A percentile compares a stretch with the other conserved stretches of the same genome.
Evolutionary conservation across 2,888 invertebrate species (phyloP).

Genomic region (Megamerina dolium): DNA sequence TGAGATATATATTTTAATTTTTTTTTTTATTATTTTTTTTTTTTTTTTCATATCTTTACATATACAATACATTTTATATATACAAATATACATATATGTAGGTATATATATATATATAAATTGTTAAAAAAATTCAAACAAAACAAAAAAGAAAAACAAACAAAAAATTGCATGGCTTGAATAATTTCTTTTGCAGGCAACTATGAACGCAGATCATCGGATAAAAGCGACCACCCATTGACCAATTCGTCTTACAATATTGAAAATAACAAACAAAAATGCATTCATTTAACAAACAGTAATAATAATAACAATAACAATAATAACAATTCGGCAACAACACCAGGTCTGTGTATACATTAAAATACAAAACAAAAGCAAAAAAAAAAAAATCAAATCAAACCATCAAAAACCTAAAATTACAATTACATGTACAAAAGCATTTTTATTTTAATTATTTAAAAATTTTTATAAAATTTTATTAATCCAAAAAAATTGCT

Average conservation of each 20-base stretch:
- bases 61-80: too few relatives aligned
- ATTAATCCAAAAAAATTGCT: background rate
- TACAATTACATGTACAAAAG: slow-evolving; percentile 9
- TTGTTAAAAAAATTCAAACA: too few relatives aligned
- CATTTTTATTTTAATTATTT: slow-evolving; percentile 3
- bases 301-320: too few relatives aligned
- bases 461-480: background rate
- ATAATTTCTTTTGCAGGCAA: slow-evolving; percentile 50
- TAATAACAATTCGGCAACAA: slow-evolving; percentile 49
- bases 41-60: too few relatives aligned
- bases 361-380: slow-evolving; percentile 30
- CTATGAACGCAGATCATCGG: slow-evolving; percentile 49
- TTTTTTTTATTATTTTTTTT: too few relatives aligned
- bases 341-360: slow-evolving; percentile 50
- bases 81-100: too few relatives aligned
- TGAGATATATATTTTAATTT: too few relatives aligned
- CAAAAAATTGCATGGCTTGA: slow-evolving; percentile 50
- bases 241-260: slow-evolving; percentile 47
- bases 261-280: slow-evolving; percentile 47
- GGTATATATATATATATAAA: too few relatives aligned
- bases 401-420: slow-evolving; percentile 10
- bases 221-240: slow-evolving; percentile 50
- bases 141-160: too few relatives aligned
- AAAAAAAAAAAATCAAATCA: slow-evolving; percentile 15
- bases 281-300: slow-evolving; percentile 50